Evolutionary conservation across 2,113 vertebrate species (phyloP), one percentile per base, ranked within the genome.

Genomic region (Corythornis madagascariensis): DNA sequence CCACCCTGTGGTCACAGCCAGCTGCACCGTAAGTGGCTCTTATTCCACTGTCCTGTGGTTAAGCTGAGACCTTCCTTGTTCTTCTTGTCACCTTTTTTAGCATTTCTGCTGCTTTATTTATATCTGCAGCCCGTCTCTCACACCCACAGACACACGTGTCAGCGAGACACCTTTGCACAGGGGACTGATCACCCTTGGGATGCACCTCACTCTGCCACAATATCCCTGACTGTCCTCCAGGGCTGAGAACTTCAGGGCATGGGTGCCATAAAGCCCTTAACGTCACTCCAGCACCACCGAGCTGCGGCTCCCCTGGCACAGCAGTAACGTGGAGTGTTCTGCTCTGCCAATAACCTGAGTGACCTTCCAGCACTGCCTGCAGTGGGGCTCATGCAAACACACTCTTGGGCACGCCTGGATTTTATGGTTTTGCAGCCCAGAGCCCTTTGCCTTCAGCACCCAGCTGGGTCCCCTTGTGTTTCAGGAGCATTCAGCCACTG

Each of bases 351-450:
- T 7, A 25, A 74, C 18, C 24, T 1, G 24, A 75, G 71, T 7
- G 25, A 40, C 26, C 26, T 76, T 13, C 70, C 29, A 72, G 75
- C 0, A 0, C 35, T n/a, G 18, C 26, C 53, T 3, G 3, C 31
- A 28, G 31, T 0, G 20, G 48, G 22, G 53, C 48, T 90, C 53
- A 48, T 28, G 67, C 1, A 2, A 4, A 11, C 0, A 0, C 4
- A 6, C 42, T 48, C n/a, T 26, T 2, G 4, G 26, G 38, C 55
- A 21, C 2, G 3, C 40, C 26, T 24, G 66, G 16, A 24, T 26
- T 71, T 60, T 3, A 29, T 15, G 16, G 50, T 7, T 88, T 59
- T 76, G 25, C 63, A 82, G 47, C 26, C 65, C 20, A 15, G 17
- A 25, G 31, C 52, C 0, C 38, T 45, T 50, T 1, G 5, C 33